These are phyloP conservation scores for Ceratosolen solmsi DNA, from an alignment of 1,140 invertebrate genomes.

Conservation along the genomic window DNA sequence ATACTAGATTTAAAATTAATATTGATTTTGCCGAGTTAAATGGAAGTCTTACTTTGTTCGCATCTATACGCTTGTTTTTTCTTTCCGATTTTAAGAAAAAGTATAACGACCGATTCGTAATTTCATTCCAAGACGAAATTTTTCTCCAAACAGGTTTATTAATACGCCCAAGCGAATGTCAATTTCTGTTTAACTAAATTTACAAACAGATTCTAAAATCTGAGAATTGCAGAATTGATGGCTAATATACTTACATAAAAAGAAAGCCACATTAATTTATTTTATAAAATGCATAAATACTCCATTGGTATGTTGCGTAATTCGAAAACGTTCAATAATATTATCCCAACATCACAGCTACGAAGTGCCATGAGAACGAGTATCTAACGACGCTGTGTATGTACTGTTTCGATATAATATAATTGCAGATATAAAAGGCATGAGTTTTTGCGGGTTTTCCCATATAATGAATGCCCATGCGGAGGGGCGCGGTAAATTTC, in stretches of 20 bases:
- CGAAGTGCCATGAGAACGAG: not conserved
- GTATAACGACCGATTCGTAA: not conserved
- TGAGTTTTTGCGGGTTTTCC: not conserved
- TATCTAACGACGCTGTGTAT: not conserved
- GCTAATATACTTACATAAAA: not conserved
- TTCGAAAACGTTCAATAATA: not conserved
- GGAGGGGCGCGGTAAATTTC: conserved; percentile 27
- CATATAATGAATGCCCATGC: not conserved
- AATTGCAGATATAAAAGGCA: not conserved
- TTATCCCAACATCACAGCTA: not conserved
- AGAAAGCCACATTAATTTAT: not conserved
- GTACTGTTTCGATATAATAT: not conserved
- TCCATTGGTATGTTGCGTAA: not conserved
- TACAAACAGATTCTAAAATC: not conserved
- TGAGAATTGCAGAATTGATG: not conserved
- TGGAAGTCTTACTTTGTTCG: too few relatives aligned
- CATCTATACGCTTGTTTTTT: not conserved
- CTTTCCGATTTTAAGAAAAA: too few relatives aligned
- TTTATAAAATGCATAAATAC: conserved; percentile 6
- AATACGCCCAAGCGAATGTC: not conserved
- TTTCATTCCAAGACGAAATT: not conserved
- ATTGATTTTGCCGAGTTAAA: too few relatives aligned
- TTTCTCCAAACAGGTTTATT: conserved; percentile 11
- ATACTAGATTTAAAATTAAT: too few relatives aligned
- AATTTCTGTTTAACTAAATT: conserved; percentile 12